Conservation (phyloP, 2,888 invertebrate species). For the Suillia variegata region DNA sequence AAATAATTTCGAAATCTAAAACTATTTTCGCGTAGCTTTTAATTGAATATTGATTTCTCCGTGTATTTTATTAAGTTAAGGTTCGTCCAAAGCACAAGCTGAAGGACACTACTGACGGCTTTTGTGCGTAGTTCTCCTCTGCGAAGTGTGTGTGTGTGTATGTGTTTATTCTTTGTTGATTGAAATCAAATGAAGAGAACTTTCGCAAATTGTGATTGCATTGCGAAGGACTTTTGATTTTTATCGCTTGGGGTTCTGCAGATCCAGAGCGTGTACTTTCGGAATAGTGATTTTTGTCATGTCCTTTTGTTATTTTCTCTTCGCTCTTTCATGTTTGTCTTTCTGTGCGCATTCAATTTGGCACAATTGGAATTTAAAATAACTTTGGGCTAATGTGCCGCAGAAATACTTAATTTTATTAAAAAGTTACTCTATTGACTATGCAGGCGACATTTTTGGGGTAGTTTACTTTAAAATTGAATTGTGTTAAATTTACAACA, state of each 20-base stretch:
- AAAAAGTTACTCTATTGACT: not conserved
- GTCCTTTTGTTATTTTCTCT: not conserved
- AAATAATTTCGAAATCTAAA: no score
- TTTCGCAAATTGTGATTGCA: not conserved
- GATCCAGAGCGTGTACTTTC: not conserved
- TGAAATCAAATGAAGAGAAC: slow-evolving; percentile 1
- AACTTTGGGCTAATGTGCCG: not conserved
- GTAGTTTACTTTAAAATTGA: not conserved
- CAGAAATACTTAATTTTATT: not conserved
- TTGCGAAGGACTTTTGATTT: slow-evolving; percentile 5
- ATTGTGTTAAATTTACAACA: not conserved
- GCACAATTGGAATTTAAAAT: not conserved
- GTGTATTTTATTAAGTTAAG: not conserved
- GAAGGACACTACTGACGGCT: not conserved
- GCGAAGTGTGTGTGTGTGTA: not conserved
- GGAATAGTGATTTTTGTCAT: not conserved
- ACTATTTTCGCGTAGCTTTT: no score
- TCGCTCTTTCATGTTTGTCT: not conserved
- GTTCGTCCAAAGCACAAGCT: not conserved
- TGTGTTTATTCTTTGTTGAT: not conserved
- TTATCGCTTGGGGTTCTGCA: not conserved
- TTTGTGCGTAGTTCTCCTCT: not conserved
- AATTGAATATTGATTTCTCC: no score
- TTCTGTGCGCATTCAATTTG: not conserved
- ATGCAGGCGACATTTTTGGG: not conserved